These are phyloP conservation scores for Sisor rabdophorus DNA, from an alignment of 2,113 vertebrate species.

Conservation along the genomic window DNA sequence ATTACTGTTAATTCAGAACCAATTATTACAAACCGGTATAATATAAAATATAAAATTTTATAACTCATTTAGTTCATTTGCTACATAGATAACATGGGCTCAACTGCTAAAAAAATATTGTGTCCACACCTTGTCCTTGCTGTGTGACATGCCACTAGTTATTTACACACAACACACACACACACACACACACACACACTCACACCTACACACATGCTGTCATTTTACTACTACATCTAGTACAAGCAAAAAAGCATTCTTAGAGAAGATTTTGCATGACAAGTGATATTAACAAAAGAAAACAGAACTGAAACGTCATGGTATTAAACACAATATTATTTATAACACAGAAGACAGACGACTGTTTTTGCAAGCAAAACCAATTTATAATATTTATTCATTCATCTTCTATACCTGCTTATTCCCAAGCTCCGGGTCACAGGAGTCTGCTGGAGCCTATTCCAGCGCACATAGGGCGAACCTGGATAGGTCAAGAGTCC, in stretches of 20 bases:
- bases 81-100: neutral
- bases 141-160: neutral
- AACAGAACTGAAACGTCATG: neutral
- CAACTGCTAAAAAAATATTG: neutral
- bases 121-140: constrained; percentile 1
- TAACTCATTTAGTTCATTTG: neutral
- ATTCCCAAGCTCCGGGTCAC: too few relatives aligned
- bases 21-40: too few relatives aligned
- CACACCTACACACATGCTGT: constrained; percentile 4
- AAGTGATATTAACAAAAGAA: neutral
- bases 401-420: too few relatives aligned
- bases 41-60: neutral
- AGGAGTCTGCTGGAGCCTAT: too few relatives aligned
- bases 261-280: neutral
- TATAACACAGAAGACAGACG: neutral
- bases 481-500: too few relatives aligned
- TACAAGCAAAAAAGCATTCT: neutral
- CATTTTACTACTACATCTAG: neutral
- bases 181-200: constrained; percentile 2
- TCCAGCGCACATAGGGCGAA: too few relatives aligned
- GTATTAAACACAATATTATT: neutral
- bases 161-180: neutral
- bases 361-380: neutral
- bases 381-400: too few relatives aligned
- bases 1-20: too few relatives aligned